These are phyloP conservation scores for Poeciliopsis occidentalis DNA, from an alignment of 2,113 vertebrate genomes.

Conservation along the genomic window DNA sequence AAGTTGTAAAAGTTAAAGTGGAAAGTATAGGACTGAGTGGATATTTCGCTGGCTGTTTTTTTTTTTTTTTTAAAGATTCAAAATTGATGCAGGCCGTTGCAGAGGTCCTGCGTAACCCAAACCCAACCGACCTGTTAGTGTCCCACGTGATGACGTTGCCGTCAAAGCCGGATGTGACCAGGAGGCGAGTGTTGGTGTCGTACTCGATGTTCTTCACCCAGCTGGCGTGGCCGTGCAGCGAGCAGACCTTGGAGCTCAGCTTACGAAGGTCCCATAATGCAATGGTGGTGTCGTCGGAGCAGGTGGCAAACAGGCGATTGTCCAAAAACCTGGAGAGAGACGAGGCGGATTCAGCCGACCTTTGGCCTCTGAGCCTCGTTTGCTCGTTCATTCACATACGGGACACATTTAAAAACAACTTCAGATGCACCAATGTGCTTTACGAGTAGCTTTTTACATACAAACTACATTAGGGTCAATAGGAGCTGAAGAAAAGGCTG, in stretches of 20 bases:
- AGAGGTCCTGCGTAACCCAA: neutral
- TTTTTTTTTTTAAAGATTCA: too few species aligned
- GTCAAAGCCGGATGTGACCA: constrained; percentile 97
- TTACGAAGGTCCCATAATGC: constrained; percentile 97
- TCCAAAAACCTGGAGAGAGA: constrained; percentile 88
- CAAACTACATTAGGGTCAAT: too few species aligned
- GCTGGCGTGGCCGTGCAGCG: constrained; percentile 96
- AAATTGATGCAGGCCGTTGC: too few species aligned
- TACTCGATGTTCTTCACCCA: constrained; percentile 99
- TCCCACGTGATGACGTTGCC: constrained; percentile 99
- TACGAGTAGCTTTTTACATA: too few species aligned
- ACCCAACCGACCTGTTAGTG: constrained; percentile 85
- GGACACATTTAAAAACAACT: too few species aligned
- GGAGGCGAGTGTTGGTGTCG: constrained; percentile 94
- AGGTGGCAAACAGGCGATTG: constrained; percentile 97
- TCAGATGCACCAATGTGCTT: too few species aligned
- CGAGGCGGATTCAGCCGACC: neutral
- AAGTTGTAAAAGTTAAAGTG: neutral
- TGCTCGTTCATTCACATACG: neutral
- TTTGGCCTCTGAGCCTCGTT: neutral
- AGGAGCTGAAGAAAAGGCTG: too few species aligned
- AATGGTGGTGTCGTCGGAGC: constrained; percentile 98
- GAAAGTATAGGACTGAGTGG: too few species aligned
- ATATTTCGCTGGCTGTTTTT: too few species aligned
- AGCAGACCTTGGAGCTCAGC: constrained; percentile 94